Base-by-base conservation (phyloP, 1,140 invertebrate genomes). In the Heliconius hewitsoni region DNA sequence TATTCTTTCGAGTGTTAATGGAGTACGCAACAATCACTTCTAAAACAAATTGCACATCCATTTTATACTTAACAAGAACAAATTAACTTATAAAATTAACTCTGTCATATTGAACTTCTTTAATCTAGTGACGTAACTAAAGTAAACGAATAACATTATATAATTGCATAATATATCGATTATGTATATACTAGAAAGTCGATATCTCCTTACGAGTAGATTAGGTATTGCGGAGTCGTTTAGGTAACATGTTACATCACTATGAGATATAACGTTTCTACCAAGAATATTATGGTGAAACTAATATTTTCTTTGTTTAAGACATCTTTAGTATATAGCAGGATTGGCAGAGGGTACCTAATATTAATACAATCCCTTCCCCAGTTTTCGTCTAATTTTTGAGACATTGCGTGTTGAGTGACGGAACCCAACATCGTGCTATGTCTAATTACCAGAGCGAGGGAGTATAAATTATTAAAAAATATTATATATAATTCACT, bases 171-270 rank as follows among this genome's bases (percentile, higher is more conserved):
- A 66, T 66, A 66, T 66, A 30, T 66, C 27, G 27, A 66, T 66
- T 66, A 66, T 66, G 60, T 66, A 30, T 30, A 23, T 9, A 30
- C 27, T 66, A 66, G 60, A 66, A 66, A 66, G 60, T 66, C 60
- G 27, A 66, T 66, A 66, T 66, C 30, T 66, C 60, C 60, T 66
- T 66, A 66, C 60, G 60, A 66, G 60, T 27, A 66, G 60, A 66
- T 66, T 66, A 66, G 60, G 60, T 66, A 66, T 60, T 60, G 57
- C 57, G 57, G 57, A 11, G n/a, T 66, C 60, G 60, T 66, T 66
- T 30, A 66, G 60, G 60, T 66, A 66, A 66, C 60, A 13, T 30
- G 60, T 66, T 66, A 66, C 60, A 66, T 66, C 60, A 66, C 60
- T 66, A 66, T 66, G 30, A 66, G 60, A 13, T 66, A 27, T 66